Evolutionary conservation across 1,140 invertebrate genomes (phyloP).

Genomic region (Macrobrachium nipponense): DNA sequence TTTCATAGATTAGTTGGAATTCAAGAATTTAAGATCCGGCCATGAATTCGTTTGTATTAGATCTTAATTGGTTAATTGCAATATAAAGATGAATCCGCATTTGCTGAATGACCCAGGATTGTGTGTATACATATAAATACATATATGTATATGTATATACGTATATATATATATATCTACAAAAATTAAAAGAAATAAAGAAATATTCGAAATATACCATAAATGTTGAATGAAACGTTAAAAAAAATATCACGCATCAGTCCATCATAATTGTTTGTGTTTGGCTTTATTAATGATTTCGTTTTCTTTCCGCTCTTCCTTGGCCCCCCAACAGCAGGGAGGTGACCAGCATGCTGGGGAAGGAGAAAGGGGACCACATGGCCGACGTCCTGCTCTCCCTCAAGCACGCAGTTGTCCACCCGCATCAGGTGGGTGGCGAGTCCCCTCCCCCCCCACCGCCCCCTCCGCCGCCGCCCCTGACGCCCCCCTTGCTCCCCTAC

Average conservation of each 20-base stretch:
- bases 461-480: conserved; percentile 8
- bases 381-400: conserved; percentile 87
- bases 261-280: neutral
- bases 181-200: conserved; percentile 25
- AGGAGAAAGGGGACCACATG: conserved; percentile 72
- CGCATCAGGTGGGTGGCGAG: conserved; percentile 71
- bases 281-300: neutral
- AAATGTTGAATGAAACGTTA: neutral
- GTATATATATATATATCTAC: conserved; percentile 15
- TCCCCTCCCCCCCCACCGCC: conserved; percentile 45
- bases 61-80: too few species aligned
- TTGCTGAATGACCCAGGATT: too few species aligned
- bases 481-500: conserved; percentile 37
- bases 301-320: neutral
- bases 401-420: conserved; percentile 88
- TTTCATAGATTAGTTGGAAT: neutral
- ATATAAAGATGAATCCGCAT: too few species aligned
- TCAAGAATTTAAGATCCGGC: neutral
- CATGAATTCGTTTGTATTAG: too few species aligned
- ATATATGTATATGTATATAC: neutral
- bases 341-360: conserved; percentile 56
- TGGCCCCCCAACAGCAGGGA: conserved; percentile 51
- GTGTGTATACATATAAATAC: neutral
- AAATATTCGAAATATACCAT: neutral
- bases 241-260: too few species aligned